Percentiles rank a stretch among this genome's conserved stretches.
Evolutionary conservation across 2,113 vertebrate genomes (phyloP).

Genomic region (Isichthys henryi): DNA sequence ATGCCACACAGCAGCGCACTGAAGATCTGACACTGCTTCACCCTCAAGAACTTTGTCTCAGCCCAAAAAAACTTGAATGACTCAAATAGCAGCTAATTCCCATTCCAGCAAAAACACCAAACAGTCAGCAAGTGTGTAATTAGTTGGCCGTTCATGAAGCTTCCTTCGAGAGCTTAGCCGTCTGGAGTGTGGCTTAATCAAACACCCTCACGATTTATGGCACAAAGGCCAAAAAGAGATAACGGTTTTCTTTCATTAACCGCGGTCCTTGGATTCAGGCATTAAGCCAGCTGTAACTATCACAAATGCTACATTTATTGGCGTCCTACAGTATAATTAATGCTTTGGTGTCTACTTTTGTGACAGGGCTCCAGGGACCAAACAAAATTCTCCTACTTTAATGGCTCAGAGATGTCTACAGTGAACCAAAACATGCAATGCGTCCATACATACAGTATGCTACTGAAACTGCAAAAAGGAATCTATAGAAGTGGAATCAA

Average conservation of each 20-base stretch:
- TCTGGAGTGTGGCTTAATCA: conserved; percentile 53
- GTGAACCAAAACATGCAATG: neutral
- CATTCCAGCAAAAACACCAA: conserved; percentile 52
- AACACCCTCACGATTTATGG: conserved; percentile 45
- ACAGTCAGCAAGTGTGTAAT: conserved; percentile 51
- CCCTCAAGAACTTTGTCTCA: conserved; percentile 15
- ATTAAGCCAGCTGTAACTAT: conserved; percentile 36
- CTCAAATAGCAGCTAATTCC: conserved; percentile 52
- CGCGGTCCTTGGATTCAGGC: conserved; percentile 24
- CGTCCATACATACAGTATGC: neutral
- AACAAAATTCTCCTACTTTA: conserved; percentile 2
- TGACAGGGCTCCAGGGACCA: conserved; percentile 21
- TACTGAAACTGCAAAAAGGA: neutral
- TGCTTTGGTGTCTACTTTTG: conserved; percentile 25
- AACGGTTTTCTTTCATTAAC: conserved; percentile 36
- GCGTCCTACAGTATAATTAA: conserved; percentile 33
- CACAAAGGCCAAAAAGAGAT: conserved; percentile 41
- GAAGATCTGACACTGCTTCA: neutral
- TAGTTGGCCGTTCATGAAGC: conserved; percentile 37
- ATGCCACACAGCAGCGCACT: neutral
- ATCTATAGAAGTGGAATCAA: neutral
- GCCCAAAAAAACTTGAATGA: conserved; percentile 39
- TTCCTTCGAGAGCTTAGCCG: conserved; percentile 45
- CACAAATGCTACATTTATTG: conserved; percentile 29
- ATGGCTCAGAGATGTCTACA: neutral